These are phyloP conservation scores for Chloebia gouldiae DNA, from an alignment of 2,113 vertebrate species.

Conservation along the genomic window DNA sequence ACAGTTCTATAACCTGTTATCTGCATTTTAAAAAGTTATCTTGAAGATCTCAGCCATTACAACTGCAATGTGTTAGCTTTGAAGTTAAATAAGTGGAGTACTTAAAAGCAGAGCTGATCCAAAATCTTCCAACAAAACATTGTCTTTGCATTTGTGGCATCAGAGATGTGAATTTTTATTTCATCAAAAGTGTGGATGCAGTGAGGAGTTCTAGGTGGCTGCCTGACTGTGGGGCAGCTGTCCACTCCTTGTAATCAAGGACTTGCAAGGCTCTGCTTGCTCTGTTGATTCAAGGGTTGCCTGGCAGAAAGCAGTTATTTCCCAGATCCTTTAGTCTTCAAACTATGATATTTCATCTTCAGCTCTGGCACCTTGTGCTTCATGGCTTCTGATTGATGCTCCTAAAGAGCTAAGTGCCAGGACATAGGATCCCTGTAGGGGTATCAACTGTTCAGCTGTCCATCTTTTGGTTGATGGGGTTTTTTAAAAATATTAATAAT, in stretches of 20 bases:
- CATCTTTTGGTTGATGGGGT: rapidly evolving
- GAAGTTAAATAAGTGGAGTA: background rate
- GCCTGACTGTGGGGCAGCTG: background rate
- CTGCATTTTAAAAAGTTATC: background rate
- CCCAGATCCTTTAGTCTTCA: background rate
- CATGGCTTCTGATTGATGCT: background rate
- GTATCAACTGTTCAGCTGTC: background rate
- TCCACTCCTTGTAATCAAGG: background rate
- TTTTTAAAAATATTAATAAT: background rate
- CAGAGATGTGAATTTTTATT: background rate
- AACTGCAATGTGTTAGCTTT: background rate
- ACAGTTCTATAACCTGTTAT: background rate
- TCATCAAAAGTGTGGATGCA: background rate
- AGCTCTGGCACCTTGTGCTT: background rate
- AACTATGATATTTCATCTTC: background rate
- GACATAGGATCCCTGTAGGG: background rate
- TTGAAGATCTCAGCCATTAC: background rate
- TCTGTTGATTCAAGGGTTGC: background rate
- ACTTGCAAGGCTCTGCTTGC: background rate
- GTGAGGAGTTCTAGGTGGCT: background rate
- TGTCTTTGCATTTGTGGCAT: background rate
- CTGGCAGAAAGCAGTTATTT: background rate
- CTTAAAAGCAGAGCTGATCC: background rate
- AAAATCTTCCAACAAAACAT: background rate
- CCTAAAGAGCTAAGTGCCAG: background rate